A percentile compares a stretch with the other conserved stretches of the same genome.
phyloP scores from a whole-genome alignment of 2,797 vertebrate genomes.

The Sebastes itinus region DNA sequence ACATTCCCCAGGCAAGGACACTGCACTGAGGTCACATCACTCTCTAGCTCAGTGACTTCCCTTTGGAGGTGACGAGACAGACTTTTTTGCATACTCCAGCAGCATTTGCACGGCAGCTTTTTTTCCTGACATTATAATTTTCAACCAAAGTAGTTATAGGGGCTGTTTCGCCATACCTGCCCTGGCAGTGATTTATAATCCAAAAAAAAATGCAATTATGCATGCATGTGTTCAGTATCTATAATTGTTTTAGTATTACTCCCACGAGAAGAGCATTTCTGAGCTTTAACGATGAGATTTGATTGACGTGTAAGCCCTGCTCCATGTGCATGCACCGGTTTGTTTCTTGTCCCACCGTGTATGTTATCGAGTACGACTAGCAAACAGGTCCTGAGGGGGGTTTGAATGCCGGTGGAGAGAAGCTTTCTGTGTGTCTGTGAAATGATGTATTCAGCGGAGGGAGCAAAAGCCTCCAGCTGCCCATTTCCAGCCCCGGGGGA shows the following conservation, averaged over 20 bases:
- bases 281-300: constrained; percentile 6
- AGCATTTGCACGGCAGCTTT: neutral
- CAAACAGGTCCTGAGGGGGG: constrained; percentile 50
- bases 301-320: constrained; percentile 6
- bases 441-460: constrained; percentile 65
- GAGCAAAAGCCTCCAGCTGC: constrained; percentile 71
- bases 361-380: constrained; percentile 39
- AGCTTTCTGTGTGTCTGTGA: constrained; percentile 63
- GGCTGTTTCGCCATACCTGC: neutral
- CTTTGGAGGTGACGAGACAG: constrained; percentile 31
- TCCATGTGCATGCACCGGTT: constrained; percentile 9
- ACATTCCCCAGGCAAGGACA: constrained; percentile 68
- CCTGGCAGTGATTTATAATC: neutral
- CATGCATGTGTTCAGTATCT: neutral
- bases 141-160: neutral
- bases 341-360: constrained; percentile 30
- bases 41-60: constrained; percentile 33
- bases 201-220: neutral
- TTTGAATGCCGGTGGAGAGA: constrained; percentile 36
- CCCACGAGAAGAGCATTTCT: neutral
- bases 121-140: constrained; percentile 4
- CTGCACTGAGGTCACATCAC: constrained; percentile 57
- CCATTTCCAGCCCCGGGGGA: constrained; percentile 46
- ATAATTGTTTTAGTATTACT: constrained; percentile 14
- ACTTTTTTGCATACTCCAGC: constrained; percentile 32